phyloP scores from a whole-genome alignment of 2,888 invertebrate species.

The Atherix ibis region DNA sequence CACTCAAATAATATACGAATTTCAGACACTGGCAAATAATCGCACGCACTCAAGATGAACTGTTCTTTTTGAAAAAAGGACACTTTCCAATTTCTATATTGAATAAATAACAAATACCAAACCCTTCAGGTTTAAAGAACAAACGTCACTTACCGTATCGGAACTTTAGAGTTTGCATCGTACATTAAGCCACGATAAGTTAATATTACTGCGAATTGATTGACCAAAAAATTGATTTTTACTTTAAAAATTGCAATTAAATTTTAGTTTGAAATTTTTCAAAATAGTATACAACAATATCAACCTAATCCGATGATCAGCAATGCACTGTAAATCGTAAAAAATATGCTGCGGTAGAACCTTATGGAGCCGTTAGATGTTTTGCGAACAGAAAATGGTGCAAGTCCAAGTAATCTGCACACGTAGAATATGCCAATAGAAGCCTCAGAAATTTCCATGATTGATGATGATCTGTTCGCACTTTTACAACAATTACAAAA shows the following conservation, averaged over 20 bases:
- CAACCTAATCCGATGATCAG: slow-evolving; percentile 18
- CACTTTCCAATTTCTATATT: no score
- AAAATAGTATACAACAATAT: no score
- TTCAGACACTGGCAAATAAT: no score
- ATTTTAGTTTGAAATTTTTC: background rate
- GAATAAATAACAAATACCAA: no score
- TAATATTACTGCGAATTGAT: slow-evolving; percentile 17
- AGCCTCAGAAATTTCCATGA: slow-evolving; percentile 27
- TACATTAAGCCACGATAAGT: slow-evolving; percentile 28
- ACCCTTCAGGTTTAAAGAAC: no score
- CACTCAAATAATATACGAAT: no score
- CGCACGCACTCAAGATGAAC: no score
- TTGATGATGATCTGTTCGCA: no score
- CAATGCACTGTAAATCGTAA: slow-evolving; percentile 25
- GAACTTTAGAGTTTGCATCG: slow-evolving; percentile 28
- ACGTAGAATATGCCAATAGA: slow-evolving; percentile 26
- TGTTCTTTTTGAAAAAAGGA: no score
- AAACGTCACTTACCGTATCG: slow-evolving; percentile 24
- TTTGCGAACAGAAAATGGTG: no score
- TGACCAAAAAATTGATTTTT: background rate
- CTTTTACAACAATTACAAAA: no score
- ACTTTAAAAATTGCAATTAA: background rate
- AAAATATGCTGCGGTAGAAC: slow-evolving; percentile 22
- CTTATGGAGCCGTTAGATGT: slow-evolving; percentile 20
- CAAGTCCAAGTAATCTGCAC: slow-evolving; percentile 24